These are phyloP conservation scores for Eupleurogrammus muticus DNA, from an alignment of 2,797 vertebrate genomes.

Conservation along the genomic window DNA sequence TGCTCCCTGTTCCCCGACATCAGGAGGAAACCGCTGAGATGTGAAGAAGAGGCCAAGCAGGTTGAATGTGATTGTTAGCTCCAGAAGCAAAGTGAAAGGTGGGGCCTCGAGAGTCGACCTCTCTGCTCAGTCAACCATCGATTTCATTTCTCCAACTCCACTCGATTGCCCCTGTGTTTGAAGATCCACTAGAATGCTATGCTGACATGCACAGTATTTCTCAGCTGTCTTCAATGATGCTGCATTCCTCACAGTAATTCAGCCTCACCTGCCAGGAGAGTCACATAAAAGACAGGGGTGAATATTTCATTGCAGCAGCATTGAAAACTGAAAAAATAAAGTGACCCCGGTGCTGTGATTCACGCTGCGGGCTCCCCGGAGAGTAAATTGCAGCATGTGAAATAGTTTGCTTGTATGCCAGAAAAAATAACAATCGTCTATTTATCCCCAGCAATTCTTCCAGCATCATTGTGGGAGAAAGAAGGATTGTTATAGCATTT, in stretches of 20 bases:
- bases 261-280: constrained; percentile 7
- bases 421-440: constrained; percentile 25
- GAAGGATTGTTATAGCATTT: constrained; percentile 42
- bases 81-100: constrained; percentile 28
- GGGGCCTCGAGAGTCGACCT: constrained; percentile 43
- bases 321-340: constrained; percentile 30
- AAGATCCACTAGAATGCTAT: constrained; percentile 3
- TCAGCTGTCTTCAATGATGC: constrained; percentile 13
- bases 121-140: constrained; percentile 43
- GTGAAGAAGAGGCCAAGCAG: neutral
- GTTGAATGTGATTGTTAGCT: constrained; percentile 14
- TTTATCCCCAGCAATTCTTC: constrained; percentile 16
- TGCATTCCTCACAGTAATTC: constrained; percentile 7
- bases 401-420: constrained; percentile 44
- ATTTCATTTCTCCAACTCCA: constrained; percentile 49
- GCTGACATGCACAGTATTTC: constrained; percentile 31
- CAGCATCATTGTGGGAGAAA: constrained; percentile 9
- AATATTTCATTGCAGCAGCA: constrained; percentile 26
- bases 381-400: constrained; percentile 38
- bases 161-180: constrained; percentile 16
- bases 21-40: constrained; percentile 4
- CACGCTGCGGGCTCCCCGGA: constrained; percentile 6
- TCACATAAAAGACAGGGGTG: constrained; percentile 7
- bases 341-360: constrained; percentile 15
- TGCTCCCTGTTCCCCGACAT: neutral